Conservation (phyloP, 2,113 vertebrate species). For the Paramisgurnus dabryanus region DNA sequence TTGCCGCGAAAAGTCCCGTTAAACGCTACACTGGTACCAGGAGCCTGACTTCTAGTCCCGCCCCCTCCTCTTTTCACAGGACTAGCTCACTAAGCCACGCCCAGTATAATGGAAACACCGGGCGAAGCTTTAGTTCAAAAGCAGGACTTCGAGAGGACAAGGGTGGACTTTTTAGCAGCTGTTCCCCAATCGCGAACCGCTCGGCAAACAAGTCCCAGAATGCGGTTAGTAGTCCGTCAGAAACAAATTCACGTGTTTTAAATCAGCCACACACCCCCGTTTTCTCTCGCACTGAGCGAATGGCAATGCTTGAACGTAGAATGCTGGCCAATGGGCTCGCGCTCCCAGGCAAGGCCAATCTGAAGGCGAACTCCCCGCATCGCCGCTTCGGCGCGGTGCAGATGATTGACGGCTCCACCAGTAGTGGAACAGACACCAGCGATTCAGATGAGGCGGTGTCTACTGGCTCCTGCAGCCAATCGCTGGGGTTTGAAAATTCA, state of each 20-base stretch:
- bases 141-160: conserved; percentile 55
- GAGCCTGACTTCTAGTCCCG: conserved; percentile 78
- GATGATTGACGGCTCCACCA: conserved; percentile 81
- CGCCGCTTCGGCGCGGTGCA: conserved; percentile 70
- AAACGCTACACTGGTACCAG: conserved; percentile 72
- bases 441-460: conserved; percentile 86
- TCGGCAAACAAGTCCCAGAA: conserved; percentile 62
- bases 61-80: conserved; percentile 69
- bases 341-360: conserved; percentile 63
- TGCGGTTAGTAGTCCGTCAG: conserved; percentile 68
- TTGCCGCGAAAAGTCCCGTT: conserved; percentile 73
- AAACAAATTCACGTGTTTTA: conserved; percentile 77
- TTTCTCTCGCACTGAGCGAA: conserved; percentile 64
- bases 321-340: conserved; percentile 80
- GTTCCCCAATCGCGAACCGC: conserved; percentile 70
- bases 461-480: conserved; percentile 69
- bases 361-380: conserved; percentile 60
- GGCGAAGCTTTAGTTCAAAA: conserved; percentile 45
- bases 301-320: conserved; percentile 75
- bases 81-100: conserved; percentile 71
- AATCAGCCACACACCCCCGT: conserved; percentile 64
- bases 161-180: conserved; percentile 53
- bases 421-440: conserved; percentile 88
- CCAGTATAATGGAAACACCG: conserved; percentile 78
- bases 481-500: conserved; percentile 71